Percentiles rank a stretch among this genome's conserved stretches.
Evolutionary conservation across 2,888 invertebrate species (phyloP).

Genomic region (Rutpela maculata): DNA sequence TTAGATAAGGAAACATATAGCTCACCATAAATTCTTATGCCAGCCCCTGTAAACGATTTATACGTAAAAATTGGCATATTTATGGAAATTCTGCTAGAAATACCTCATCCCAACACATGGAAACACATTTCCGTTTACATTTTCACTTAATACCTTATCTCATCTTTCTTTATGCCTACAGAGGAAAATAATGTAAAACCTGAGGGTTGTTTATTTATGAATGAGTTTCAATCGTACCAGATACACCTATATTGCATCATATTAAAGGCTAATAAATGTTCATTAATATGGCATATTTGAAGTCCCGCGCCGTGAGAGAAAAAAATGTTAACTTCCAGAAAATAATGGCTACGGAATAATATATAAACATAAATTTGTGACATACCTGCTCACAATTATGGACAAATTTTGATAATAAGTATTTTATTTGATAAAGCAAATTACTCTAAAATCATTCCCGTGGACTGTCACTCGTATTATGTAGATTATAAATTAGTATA

Average conservation of each 20-base stretch:
- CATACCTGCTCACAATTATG: too few relatives aligned
- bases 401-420: too few relatives aligned
- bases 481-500: too few relatives aligned
- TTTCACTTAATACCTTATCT: constrained; percentile 30
- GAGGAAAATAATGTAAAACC: neutral
- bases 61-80: constrained; percentile 33
- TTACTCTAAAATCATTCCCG: too few relatives aligned
- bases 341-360: too few relatives aligned
- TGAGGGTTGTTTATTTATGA: constrained; percentile 24
- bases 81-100: constrained; percentile 27
- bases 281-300: too few relatives aligned
- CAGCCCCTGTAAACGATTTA: constrained; percentile 24
- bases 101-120: constrained; percentile 16
- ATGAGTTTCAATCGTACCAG: neutral
- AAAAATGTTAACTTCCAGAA: too few relatives aligned
- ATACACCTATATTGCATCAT: neutral
- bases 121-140: constrained; percentile 32
- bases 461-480: too few relatives aligned
- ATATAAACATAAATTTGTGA: too few relatives aligned
- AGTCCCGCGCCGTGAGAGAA: too few relatives aligned
- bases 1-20: neutral
- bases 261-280: constrained; percentile 7
- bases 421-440: too few relatives aligned
- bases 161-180: constrained; percentile 23
- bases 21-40: constrained; percentile 22